A percentile compares a stretch with the other conserved stretches of the same genome.
Evolutionary conservation across 2,797 vertebrate species (phyloP).

Genomic region (Jordanella pulchra): DNA sequence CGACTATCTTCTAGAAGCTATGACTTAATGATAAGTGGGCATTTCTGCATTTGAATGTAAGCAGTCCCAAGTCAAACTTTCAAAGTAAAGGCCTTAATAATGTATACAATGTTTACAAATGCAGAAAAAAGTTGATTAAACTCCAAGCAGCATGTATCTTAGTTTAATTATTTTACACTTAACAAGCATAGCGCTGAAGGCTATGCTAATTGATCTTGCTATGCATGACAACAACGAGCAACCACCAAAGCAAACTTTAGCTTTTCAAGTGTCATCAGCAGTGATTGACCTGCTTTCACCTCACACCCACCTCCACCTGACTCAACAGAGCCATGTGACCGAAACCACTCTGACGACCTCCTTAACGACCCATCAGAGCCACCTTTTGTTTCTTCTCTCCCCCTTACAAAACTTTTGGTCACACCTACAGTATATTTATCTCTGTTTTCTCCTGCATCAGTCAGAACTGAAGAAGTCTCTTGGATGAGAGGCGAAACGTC

Average conservation of each 20-base stretch:
- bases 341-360: too few relatives aligned
- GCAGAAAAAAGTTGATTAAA: not conserved
- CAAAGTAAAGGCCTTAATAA: not conserved
- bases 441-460: too few relatives aligned
- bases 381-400: too few relatives aligned
- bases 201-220: not conserved
- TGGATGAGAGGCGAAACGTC: too few relatives aligned
- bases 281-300: too few relatives aligned
- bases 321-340: too few relatives aligned
- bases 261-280: not conserved
- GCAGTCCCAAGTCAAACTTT: not conserved
- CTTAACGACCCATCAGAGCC: too few relatives aligned
- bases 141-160: not conserved
- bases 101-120: not conserved
- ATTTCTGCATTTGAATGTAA: conserved; percentile 25
- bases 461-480: too few relatives aligned
- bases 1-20: conserved; percentile 31
- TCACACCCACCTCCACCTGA: too few relatives aligned
- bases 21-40: conserved; percentile 10
- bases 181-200: not conserved
- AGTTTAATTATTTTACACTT: not conserved
- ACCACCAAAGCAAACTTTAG: not conserved
- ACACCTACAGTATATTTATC: too few relatives aligned
- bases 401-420: too few relatives aligned
- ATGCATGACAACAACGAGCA: not conserved